Base-by-base conservation (phyloP, 2,113 vertebrate species). In the Heteronetta atricapilla region DNA sequence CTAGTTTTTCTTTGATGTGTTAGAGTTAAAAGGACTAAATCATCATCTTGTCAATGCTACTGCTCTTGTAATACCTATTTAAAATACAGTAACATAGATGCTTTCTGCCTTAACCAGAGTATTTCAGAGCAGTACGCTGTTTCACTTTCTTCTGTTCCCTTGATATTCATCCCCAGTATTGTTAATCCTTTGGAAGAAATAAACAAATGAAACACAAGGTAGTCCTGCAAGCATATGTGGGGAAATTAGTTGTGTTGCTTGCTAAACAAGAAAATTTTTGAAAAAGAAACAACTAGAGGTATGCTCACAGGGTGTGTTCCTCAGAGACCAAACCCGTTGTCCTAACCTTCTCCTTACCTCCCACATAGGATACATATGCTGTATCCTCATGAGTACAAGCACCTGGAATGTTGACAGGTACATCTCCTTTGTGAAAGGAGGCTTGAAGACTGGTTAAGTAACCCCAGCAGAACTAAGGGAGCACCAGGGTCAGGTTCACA, bases 11-110 rank as follows among this genome's bases (percentile, higher is more conserved):
- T 85, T 90, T 83, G 64, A 90, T 56, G 66, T 55, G 60, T 60
- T 62, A 16, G 90, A 89, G 31, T 83, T 69, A 76, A 89, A 95
- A 48, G 29, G 85, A 69, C 85, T 94, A 82, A 88, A 94, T 62
- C 93, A 81, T 89, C 84, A 75, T 59, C 38, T 90, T 88, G n/a
- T 77, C 69, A 86, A 72, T 86, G 52, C 25, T 87, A 67, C 33
- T 90, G 89, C 59, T 85, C 70, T 89, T 94, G 67, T 66, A 74
- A 93, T 84, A 31, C 56, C 48, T 85, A 1, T 90, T 80, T 79
- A 67, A 79, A 97, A 96, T 97, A 91, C 50, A 67, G 25, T 26
- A 83, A 42, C 58, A 56, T 66, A 86, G 76, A 60, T 84, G 86
- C 75, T 90, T 44, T 66, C 59, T 88, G 56, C 91, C 33, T 53